phyloP scores from a whole-genome alignment of 2,797 vertebrate species.

The Prionace glauca region DNA sequence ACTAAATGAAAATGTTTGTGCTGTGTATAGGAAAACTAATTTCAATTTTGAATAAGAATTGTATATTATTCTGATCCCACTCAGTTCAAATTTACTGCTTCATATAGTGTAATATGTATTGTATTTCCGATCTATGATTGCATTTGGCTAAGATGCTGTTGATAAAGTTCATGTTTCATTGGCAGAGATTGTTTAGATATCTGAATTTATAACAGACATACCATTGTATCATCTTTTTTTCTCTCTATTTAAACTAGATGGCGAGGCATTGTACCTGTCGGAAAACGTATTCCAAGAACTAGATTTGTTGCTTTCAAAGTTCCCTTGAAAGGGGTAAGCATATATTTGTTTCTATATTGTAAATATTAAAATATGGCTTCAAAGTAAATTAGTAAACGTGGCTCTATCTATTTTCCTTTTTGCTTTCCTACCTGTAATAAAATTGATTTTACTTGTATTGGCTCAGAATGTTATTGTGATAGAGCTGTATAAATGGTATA shows the following conservation, averaged over 20 bases:
- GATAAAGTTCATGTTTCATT: not conserved
- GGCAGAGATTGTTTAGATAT: not conserved
- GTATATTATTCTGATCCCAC: not conserved
- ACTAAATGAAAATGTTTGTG: not conserved
- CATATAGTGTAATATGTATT: not conserved
- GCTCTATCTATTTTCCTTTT: not conserved
- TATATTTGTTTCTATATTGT: not conserved
- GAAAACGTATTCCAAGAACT: constrained; percentile 13
- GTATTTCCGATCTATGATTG: not conserved
- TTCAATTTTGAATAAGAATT: not conserved
- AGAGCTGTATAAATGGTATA: not conserved
- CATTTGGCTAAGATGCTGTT: not conserved
- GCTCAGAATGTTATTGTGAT: not conserved
- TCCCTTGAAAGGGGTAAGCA: constrained; percentile 32
- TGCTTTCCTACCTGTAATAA: not conserved
- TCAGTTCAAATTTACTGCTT: not conserved
- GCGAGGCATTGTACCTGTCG: constrained; percentile 32
- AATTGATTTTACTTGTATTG: not conserved
- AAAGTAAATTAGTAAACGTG: not conserved
- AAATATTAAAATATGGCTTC: not conserved
- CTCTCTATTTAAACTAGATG: not conserved
- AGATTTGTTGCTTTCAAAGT: constrained; percentile 38
- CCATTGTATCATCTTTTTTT: not conserved
- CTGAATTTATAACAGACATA: not conserved
- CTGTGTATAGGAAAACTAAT: not conserved